A percentile compares a stretch with the other conserved stretches of the same genome.
These are phyloP conservation scores for Paracentrotus lividus DNA, from an alignment of 53 echinoderm and acorn worm genomes.

Conservation along the genomic window DNA sequence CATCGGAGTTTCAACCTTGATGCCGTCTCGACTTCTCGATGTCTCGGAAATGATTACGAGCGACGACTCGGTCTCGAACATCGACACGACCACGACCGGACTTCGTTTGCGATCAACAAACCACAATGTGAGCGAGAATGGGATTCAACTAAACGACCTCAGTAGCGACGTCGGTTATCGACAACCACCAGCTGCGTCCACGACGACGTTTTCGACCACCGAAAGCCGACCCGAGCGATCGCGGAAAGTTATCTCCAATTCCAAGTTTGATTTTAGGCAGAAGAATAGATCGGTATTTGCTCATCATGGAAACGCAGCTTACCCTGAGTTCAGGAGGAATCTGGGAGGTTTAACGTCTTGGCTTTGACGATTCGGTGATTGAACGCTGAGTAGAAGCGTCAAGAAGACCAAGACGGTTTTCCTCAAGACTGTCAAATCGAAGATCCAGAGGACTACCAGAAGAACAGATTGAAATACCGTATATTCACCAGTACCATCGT, in stretches of 20 bases:
- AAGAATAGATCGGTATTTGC: slow-evolving; percentile 14
- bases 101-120: background rate
- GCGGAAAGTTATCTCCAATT: slow-evolving; percentile 45
- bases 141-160: slow-evolving; percentile 16
- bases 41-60: background rate
- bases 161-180: background rate
- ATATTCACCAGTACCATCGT: slow-evolving; percentile 23
- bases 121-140: background rate
- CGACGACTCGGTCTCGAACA: background rate
- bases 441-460: slow-evolving; percentile 28
- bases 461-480: background rate
- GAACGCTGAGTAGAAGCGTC: background rate
- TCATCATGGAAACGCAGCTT: background rate
- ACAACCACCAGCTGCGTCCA: background rate
- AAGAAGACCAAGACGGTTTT: slow-evolving; percentile 11
- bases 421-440: slow-evolving; percentile 5
- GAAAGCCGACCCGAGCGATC: slow-evolving; percentile 38
- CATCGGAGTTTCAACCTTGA: slow-evolving; percentile 1
- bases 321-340: background rate
- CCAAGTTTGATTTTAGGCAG: slow-evolving; percentile 45
- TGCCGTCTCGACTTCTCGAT: background rate
- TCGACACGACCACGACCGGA: background rate
- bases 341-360: background rate
- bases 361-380: background rate
- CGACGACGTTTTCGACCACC: background rate